A percentile compares a stretch with the other conserved stretches of the same genome.
Conservation (phyloP, 2,113 vertebrate genomes). For the Hippocampus barbouri region DNA sequence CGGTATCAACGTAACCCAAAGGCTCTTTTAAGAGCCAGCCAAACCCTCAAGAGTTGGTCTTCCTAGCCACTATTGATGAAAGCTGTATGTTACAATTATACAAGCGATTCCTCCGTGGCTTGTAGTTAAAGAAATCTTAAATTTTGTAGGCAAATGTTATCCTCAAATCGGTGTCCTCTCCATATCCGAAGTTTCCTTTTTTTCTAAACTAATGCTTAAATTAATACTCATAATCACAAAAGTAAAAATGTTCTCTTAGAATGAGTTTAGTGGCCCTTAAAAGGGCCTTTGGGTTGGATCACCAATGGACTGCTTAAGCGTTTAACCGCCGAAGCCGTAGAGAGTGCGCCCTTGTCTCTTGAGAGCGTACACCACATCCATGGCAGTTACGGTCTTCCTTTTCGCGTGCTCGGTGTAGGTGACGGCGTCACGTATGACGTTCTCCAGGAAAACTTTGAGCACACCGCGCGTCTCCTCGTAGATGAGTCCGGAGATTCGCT, state of each 20-base stretch:
- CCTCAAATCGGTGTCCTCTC: too few relatives aligned
- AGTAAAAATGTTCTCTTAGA: background rate
- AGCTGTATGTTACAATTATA: too few relatives aligned
- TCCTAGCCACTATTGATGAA: too few relatives aligned
- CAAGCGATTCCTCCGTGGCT: too few relatives aligned
- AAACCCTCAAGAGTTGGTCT: too few relatives aligned
- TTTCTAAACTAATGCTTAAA: too few relatives aligned
- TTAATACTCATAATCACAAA: too few relatives aligned
- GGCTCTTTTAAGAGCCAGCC: conserved; percentile 22
- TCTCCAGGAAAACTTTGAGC: background rate
- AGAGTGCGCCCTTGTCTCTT: background rate
- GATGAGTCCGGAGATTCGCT: background rate
- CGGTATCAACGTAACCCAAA: background rate
- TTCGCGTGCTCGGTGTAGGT: background rate
- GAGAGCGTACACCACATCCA: background rate
- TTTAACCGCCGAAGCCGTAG: background rate
- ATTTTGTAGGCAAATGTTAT: too few relatives aligned
- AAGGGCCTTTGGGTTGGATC: background rate
- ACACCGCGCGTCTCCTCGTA: background rate
- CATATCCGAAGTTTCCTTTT: too few relatives aligned
- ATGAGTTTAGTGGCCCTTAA: background rate
- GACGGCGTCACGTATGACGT: background rate
- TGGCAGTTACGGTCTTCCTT: background rate
- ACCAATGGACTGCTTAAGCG: background rate
- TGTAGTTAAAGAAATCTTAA: too few relatives aligned